Evolutionary conservation across 2,888 invertebrate species (phyloP).

Genomic region (Tiphia femorata): DNA sequence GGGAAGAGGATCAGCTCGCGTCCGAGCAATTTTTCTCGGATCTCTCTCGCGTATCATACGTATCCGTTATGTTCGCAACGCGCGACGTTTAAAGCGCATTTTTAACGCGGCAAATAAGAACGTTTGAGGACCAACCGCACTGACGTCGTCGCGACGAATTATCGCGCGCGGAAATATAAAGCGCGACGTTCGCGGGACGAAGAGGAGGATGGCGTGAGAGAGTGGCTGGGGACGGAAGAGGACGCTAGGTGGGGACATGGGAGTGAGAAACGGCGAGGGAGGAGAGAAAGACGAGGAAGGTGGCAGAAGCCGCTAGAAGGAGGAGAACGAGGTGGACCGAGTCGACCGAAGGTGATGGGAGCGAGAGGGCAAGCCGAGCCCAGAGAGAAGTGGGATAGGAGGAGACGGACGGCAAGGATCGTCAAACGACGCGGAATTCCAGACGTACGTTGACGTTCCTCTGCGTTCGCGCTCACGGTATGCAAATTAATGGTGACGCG

Average conservation of each 20-base stretch:
- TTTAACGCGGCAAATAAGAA: neutral
- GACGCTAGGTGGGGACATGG: too few species aligned
- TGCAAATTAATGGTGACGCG: constrained; percentile 69
- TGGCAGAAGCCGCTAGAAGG: too few species aligned
- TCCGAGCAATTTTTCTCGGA: neutral
- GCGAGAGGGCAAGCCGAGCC: neutral
- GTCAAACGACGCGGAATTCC: constrained; percentile 23
- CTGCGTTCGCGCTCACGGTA: constrained; percentile 50
- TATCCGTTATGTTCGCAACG: neutral
- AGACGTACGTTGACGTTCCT: constrained; percentile 32
- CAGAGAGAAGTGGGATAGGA: neutral
- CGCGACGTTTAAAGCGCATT: constrained; percentile 1
- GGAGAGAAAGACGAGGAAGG: too few species aligned
- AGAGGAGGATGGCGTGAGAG: neutral
- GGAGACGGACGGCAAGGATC: constrained; percentile 12
- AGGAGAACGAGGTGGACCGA: too few species aligned
- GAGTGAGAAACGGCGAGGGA: too few species aligned
- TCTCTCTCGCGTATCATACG: neutral
- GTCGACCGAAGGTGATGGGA: too few species aligned
- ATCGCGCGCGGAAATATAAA: constrained; percentile 30
- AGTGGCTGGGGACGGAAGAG: neutral
- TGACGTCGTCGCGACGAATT: constrained; percentile 23
- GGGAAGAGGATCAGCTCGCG: too few species aligned
- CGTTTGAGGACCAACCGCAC: neutral
- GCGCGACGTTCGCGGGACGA: constrained; percentile 12